phyloP scores from a whole-genome alignment of 2,113 vertebrate species.

The Dicrurus megarhynchus region DNA sequence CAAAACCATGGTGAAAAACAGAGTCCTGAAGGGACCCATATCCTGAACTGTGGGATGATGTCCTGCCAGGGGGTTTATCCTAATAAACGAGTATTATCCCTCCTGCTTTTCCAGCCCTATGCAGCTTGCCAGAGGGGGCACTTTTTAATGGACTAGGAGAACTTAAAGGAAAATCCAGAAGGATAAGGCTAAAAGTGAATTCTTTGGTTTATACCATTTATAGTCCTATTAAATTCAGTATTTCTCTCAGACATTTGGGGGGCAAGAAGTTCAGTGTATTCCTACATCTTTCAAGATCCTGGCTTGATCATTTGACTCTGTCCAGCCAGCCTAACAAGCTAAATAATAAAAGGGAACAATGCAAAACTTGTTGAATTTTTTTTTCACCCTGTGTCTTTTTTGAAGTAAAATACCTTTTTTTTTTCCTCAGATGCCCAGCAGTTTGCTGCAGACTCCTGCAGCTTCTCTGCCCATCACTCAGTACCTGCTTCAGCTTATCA shows the following conservation, averaged over 20 bases:
- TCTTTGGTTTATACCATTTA: conserved; percentile 55
- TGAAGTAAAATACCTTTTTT: not conserved
- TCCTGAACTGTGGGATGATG: not conserved
- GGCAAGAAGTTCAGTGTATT: conserved; percentile 47
- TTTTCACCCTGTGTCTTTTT: not conserved
- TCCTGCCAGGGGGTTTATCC: not conserved
- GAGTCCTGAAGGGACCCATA: not conserved
- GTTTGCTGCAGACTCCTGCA: not conserved
- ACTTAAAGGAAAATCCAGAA: conserved; percentile 43
- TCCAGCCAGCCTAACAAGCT: conserved; percentile 51
- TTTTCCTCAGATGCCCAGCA: not conserved
- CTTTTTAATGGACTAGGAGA: conserved; percentile 57
- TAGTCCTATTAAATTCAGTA: conserved; percentile 58
- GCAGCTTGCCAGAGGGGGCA: conserved; percentile 41
- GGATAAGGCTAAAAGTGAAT: conserved; percentile 25
- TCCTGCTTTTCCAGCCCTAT: not conserved
- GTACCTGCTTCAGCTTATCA: not conserved
- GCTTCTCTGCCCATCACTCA: not conserved
- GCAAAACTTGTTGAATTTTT: not conserved
- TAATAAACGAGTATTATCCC: conserved; percentile 18
- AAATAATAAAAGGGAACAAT: conserved; percentile 32
- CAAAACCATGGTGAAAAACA: not conserved
- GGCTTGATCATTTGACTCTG: conserved; percentile 41
- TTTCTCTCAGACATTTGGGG: conserved; percentile 34
- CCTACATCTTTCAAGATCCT: conserved; percentile 40